Evolutionary conservation across 92 coral and sea anemone genomes (phyloP), one percentile per base, ranked within the genome.

Genomic region (Ricordea florida): DNA sequence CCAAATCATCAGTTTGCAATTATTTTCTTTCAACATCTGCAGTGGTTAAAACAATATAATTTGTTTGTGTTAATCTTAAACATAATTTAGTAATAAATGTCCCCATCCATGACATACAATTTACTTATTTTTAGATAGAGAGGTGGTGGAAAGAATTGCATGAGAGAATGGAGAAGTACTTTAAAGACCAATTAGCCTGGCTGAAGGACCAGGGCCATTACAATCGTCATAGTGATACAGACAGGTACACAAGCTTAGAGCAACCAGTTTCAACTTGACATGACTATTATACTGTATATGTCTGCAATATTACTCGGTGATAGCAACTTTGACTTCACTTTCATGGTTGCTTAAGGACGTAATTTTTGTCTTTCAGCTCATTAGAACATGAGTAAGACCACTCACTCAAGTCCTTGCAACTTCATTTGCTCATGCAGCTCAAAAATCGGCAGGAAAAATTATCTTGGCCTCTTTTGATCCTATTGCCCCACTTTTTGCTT

Each of bases 61-160:
- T 57, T 57, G 64, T 33, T 26, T 57, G 20, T 57, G 35, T 57
- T 57, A 10, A 57, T 57, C 64, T 33, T 57, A 57, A 57, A 21
- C 64, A 57, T 57, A 29, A 57, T 35, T 57, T 57, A 57, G 32
- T 35, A 29, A 57, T 57, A 57, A 27, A 57, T 57, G 64, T 57
- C 64, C 64, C 64, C 64, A 57, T 57, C 64, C 56, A 48, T 48
- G 53, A 46, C 53, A 46, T 46, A n/a, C n/a, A n/a, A n/a, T n/a
- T 5, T 40, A 23, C 52, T 24, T 40, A 14, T 24, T 62, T 62
- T 5, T 26, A 62, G 69, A 62, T 40, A 24, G 69, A 62, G 16
- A 62, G 69, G 28, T 62, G 69, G 69, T 62, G 69, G 51, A 62
- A 62, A 26, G 69, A 62, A 62, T 41, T 62, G 37, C 69, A 40